Evolutionary conservation across 2,113 vertebrate genomes (phyloP).

Genomic region (Pseudopodoces humilis): DNA sequence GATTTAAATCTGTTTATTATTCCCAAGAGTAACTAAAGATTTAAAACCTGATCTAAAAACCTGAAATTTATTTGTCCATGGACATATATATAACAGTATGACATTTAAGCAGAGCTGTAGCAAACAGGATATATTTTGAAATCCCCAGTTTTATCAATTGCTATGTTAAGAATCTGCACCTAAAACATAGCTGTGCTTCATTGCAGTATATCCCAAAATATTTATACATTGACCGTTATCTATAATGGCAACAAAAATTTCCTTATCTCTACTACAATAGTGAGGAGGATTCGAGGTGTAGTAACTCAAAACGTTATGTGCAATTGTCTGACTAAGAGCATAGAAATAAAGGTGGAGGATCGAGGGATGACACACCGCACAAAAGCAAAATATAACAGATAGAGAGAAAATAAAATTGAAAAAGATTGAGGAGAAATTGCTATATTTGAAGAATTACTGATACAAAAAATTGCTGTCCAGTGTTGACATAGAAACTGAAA

Average conservation of each 20-base stretch:
- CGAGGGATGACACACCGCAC: background rate
- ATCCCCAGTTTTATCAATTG: background rate
- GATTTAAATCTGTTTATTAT: background rate
- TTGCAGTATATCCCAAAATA: background rate
- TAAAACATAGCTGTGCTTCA: background rate
- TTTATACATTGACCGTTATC: background rate
- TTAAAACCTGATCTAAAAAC: background rate
- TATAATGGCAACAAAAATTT: background rate
- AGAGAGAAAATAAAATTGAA: background rate
- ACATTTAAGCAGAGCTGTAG: background rate
- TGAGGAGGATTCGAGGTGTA: background rate
- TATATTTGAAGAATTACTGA: background rate
- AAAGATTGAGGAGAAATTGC: rapidly evolving
- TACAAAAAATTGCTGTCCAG: background rate
- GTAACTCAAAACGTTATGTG: background rate
- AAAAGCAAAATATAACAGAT: background rate
- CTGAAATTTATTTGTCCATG: background rate
- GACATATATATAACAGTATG: background rate
- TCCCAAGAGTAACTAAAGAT: background rate
- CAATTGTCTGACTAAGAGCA: background rate
- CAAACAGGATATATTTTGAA: background rate
- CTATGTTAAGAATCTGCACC: background rate
- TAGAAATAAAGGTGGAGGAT: background rate
- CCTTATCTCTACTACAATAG: background rate
- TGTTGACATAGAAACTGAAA: background rate